These are phyloP conservation scores for Siderastrea radians DNA, from an alignment of 92 coral and sea anemone genomes.

Conservation along the genomic window DNA sequence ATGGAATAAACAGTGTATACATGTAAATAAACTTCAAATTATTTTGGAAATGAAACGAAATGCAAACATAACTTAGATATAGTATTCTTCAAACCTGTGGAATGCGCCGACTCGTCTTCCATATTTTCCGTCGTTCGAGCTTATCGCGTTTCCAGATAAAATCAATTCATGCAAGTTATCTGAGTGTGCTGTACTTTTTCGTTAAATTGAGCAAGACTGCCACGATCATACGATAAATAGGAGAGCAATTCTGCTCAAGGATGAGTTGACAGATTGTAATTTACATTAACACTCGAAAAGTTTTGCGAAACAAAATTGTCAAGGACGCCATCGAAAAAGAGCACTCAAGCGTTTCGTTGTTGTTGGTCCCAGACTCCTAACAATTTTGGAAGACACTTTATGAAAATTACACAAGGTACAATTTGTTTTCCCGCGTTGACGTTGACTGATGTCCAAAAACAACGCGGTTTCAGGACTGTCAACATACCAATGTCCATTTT, in stretches of 20 bases:
- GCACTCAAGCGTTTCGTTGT: conserved; percentile 12
- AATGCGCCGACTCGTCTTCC: conserved; percentile 22
- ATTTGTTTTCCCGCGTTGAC: no score
- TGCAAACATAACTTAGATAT: background rate
- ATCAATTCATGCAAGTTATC: background rate
- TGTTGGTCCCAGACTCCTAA: conserved; percentile 37
- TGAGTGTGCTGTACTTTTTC: background rate
- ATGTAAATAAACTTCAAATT: background rate
- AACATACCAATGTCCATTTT: background rate
- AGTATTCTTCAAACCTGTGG: conserved; percentile 17
- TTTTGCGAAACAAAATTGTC: background rate
- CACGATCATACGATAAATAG: background rate
- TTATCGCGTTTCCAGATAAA: background rate
- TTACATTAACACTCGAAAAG: background rate
- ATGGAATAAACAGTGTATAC: no score
- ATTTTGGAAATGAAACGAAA: background rate
- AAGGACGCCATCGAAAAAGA: conserved; percentile 10
- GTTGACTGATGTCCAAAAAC: background rate
- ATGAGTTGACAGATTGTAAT: background rate
- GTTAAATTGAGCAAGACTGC: background rate
- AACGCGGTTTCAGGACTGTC: no score
- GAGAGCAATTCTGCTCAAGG: background rate
- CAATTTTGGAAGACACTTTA: background rate
- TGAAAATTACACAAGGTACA: conserved; percentile 1
- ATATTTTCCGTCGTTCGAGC: background rate